Conservation (phyloP, 2,797 vertebrate genomes). For the Sphenodon punctatus region DNA sequence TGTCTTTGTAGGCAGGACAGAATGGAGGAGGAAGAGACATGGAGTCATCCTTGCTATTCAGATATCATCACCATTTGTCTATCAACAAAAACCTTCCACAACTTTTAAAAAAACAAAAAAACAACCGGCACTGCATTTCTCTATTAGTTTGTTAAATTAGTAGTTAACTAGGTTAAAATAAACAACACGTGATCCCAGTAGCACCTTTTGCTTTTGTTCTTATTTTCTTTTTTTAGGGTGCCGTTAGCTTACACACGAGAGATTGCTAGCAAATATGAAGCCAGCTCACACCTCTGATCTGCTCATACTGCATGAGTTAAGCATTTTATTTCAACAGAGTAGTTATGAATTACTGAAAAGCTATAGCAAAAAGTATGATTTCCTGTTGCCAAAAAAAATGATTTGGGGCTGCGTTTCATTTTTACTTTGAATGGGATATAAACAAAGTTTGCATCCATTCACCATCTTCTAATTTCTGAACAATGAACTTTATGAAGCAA, state of each 20-base stretch:
- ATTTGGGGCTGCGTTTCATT: not conserved
- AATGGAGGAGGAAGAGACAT: not conserved
- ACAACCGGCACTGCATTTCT: not conserved
- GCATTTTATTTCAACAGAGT: too few relatives aligned
- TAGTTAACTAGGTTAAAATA: not conserved
- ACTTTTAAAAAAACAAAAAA: too few relatives aligned
- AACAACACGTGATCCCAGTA: not conserved
- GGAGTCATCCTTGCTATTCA: too few relatives aligned
- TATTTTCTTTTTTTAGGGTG: rapidly evolving
- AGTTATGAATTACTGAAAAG: constrained; percentile 8
- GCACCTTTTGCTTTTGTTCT: rapidly evolving
- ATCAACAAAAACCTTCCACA: not conserved
- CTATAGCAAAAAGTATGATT: not conserved
- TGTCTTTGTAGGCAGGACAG: not conserved
- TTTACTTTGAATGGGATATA: not conserved
- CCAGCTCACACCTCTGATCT: too few relatives aligned
- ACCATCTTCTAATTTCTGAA: constrained; percentile 11
- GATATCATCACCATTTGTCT: not conserved
- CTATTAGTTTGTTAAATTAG: not conserved
- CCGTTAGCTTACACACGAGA: not conserved
- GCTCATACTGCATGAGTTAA: too few relatives aligned
- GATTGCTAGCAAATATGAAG: not conserved
- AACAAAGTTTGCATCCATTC: not conserved
- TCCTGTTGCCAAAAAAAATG: not conserved
- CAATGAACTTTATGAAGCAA: not conserved